Conservation (phyloP, 2,797 vertebrate genomes). For the Gambelia wislizenii region DNA sequence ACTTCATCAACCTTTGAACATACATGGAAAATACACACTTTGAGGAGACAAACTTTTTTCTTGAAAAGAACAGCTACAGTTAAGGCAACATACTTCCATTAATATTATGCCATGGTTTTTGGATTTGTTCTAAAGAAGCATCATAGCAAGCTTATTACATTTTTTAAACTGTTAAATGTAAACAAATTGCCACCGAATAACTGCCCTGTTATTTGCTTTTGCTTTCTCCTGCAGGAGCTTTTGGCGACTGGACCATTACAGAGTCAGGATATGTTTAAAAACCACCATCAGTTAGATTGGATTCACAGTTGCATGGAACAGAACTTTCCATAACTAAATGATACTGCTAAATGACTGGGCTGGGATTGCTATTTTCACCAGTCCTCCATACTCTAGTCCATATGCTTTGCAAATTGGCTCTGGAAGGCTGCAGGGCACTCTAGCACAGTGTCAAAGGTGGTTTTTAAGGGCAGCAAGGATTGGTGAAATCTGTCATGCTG, state of each 20-base stretch:
- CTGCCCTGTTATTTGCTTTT: constrained; percentile 15
- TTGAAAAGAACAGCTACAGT: not conserved
- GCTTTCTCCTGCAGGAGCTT: not conserved
- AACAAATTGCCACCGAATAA: not conserved
- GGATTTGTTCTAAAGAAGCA: not conserved
- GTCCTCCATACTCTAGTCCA: no score
- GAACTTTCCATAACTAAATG: not conserved
- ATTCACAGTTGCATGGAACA: not conserved
- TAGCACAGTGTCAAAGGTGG: not conserved
- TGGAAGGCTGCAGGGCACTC: not conserved
- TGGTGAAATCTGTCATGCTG: not conserved
- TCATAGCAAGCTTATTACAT: not conserved
- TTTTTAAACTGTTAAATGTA: not conserved
- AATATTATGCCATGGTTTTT: not conserved
- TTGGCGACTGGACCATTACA: fast-evolving
- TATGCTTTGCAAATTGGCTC: not conserved
- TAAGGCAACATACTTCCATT: not conserved
- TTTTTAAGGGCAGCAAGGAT: not conserved
- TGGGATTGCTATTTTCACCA: not conserved
- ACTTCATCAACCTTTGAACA: not conserved
- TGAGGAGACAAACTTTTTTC: constrained; percentile 40
- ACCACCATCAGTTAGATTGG: not conserved
- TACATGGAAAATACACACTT: constrained; percentile 19
- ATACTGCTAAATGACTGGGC: not conserved
- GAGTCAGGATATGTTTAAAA: not conserved